Evolutionary conservation across 2,888 invertebrate genomes (phyloP).

Genomic region (Rotaria socialis): DNA sequence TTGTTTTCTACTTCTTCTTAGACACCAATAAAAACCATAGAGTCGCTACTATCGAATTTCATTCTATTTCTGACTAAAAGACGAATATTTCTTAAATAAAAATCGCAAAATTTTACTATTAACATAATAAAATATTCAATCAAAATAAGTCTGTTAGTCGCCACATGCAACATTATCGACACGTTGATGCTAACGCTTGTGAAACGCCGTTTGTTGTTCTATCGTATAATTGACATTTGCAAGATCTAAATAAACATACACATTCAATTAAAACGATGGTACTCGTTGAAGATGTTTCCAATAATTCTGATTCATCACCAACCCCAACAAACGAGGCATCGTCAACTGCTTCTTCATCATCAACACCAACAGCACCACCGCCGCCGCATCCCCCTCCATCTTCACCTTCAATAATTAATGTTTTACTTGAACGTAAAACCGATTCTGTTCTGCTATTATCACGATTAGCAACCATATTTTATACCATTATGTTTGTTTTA

Average conservation of each 20-base stretch:
- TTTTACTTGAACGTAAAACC: background rate
- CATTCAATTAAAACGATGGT: background rate
- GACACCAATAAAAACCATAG: too few species aligned
- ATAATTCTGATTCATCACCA: background rate
- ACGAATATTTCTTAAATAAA: too few species aligned
- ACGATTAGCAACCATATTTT: slow-evolving; percentile 25
- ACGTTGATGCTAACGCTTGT: background rate
- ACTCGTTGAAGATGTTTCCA: background rate
- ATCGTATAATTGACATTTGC: background rate
- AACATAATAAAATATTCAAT: background rate
- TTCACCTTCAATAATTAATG: too few species aligned
- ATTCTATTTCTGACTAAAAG: too few species aligned
- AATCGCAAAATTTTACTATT: background rate
- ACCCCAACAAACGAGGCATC: background rate
- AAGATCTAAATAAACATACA: background rate
- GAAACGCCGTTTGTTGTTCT: background rate
- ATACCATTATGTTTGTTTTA: background rate
- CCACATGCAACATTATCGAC: background rate
- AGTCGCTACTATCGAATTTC: too few species aligned
- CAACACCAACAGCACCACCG: background rate
- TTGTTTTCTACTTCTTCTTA: too few species aligned
- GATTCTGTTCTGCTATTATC: slow-evolving; percentile 21
- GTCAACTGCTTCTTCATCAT: background rate
- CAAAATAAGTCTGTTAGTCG: background rate
- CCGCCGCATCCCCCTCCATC: too few species aligned